phyloP scores from a whole-genome alignment of 2,797 vertebrate species.

The Lates japonicus region DNA sequence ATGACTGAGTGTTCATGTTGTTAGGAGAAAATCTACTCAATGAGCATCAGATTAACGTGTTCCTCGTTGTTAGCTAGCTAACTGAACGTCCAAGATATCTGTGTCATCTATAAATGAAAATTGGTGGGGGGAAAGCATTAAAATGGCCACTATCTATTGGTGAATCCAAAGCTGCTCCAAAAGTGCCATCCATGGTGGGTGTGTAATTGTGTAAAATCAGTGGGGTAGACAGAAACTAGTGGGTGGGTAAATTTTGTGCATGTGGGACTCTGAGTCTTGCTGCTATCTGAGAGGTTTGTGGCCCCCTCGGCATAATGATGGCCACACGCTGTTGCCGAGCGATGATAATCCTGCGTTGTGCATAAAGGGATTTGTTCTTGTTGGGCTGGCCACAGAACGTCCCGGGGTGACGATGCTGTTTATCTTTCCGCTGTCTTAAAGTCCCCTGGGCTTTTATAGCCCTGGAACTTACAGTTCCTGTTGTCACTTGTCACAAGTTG shows the following conservation, averaged over 20 bases:
- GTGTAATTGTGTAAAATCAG: slow-evolving; percentile 72
- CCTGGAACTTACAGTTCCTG: slow-evolving; percentile 74
- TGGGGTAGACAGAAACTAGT: slow-evolving; percentile 64
- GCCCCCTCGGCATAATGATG: slow-evolving; percentile 67
- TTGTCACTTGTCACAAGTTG: slow-evolving; percentile 65
- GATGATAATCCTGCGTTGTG: slow-evolving; percentile 80
- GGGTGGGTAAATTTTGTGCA: slow-evolving; percentile 53
- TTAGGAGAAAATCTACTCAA: slow-evolving; percentile 72
- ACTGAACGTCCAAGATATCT: slow-evolving; percentile 70
- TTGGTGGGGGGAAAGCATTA: slow-evolving; percentile 33
- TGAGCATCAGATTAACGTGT: slow-evolving; percentile 77
- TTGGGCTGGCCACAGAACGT: slow-evolving; percentile 73
- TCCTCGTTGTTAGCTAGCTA: slow-evolving; percentile 73
- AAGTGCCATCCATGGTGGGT: slow-evolving; percentile 49
- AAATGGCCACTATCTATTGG: slow-evolving; percentile 69
- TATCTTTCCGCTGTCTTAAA: slow-evolving; percentile 81
- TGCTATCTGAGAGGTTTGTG: slow-evolving; percentile 63
- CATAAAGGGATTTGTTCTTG: slow-evolving; percentile 84
- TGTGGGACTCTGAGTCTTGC: slow-evolving; percentile 52
- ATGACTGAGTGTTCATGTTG: slow-evolving; percentile 79
- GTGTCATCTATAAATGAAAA: slow-evolving; percentile 71
- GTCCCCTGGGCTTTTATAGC: slow-evolving; percentile 74
- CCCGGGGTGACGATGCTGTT: slow-evolving; percentile 79
- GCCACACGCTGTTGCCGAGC: slow-evolving; percentile 59
- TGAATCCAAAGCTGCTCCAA: slow-evolving; percentile 55